phyloP scores from a whole-genome alignment of 2,113 vertebrate genomes.

The Haplochromis burtoni region DNA sequence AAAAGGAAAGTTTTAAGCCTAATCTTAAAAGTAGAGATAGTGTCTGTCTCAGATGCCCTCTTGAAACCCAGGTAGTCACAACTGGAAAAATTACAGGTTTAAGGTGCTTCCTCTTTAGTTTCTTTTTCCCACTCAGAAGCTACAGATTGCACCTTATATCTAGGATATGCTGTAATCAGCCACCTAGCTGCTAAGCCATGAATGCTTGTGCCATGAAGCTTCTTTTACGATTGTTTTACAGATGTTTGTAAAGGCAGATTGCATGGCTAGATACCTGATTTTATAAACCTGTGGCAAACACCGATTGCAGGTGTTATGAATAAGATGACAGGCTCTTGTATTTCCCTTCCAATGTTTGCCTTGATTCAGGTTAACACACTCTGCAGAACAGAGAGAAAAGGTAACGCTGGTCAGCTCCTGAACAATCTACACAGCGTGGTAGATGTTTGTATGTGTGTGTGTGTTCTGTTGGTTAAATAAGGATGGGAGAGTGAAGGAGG shows the following conservation, averaged over 20 bases:
- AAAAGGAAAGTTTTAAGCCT: no score
- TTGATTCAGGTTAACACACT: background rate
- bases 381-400: background rate
- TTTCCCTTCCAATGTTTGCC: background rate
- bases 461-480: conserved; percentile 32
- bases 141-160: background rate
- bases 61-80: background rate
- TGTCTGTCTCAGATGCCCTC: background rate
- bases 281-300: background rate
- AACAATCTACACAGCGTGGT: background rate
- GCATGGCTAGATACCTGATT: background rate
- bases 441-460: background rate
- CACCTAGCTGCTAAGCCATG: background rate
- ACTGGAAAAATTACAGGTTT: background rate
- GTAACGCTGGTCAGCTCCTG: background rate
- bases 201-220: background rate
- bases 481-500: conserved; percentile 35
- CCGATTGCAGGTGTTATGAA: background rate
- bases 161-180: background rate
- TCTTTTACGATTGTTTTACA: background rate
- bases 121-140: background rate
- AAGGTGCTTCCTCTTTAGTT: background rate
- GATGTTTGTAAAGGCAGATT: background rate
- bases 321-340: background rate
- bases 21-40: no score